These are phyloP conservation scores for Rotaria sp. DNA, from an alignment of 2,888 invertebrate genomes.

Conservation along the genomic window DNA sequence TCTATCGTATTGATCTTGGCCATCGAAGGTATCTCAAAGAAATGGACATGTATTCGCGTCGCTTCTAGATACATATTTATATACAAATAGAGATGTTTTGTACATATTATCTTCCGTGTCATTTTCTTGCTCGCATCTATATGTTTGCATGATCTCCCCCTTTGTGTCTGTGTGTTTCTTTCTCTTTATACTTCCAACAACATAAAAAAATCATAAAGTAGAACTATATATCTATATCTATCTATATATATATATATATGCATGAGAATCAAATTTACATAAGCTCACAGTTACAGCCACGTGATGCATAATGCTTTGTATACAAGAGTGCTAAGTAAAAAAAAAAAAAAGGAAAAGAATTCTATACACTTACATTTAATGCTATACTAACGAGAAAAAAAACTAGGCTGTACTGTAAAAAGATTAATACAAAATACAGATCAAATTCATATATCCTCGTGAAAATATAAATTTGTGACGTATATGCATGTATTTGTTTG, in stretches of 20 bases:
- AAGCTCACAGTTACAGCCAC: background rate
- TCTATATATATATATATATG: background rate
- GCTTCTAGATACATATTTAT: slow-evolving; percentile 24
- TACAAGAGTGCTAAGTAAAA: background rate
- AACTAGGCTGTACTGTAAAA: slow-evolving; percentile 1
- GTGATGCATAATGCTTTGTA: background rate
- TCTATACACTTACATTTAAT: background rate
- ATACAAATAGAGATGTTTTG: slow-evolving; percentile 1
- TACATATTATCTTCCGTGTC: slow-evolving; percentile 5
- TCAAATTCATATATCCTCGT: slow-evolving; percentile 15
- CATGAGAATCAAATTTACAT: background rate
- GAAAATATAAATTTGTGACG: background rate
- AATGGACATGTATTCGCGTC: background rate
- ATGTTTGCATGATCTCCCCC: slow-evolving; percentile 1
- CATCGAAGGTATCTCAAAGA: slow-evolving; percentile 28
- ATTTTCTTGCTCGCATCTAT: slow-evolving; percentile 10
- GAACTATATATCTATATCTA: background rate
- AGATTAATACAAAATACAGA: background rate
- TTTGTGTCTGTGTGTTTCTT: background rate
- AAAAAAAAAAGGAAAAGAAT: background rate
- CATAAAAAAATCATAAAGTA: background rate
- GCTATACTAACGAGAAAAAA: slow-evolving; percentile 5
- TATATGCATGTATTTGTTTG: slow-evolving; percentile 6
- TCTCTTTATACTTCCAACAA: background rate
- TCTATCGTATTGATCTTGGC: slow-evolving; percentile 37